Base-by-base conservation (phyloP, 2,888 invertebrate species). In the Trachelus iudaicus region DNA sequence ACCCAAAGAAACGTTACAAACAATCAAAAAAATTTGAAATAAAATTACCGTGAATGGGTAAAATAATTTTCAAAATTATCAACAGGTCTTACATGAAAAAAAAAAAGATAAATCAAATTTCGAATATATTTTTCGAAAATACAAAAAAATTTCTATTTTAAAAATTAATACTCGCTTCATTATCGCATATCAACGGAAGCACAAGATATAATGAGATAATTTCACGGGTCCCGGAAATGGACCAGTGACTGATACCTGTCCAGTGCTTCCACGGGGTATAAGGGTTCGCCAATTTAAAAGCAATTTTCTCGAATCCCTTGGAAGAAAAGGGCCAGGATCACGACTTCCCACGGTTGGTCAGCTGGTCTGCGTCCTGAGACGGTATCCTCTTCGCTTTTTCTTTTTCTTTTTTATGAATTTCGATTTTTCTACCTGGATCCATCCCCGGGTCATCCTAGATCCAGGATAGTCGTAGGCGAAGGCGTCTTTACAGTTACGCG, bases 261-360 rank as follows among this genome's bases (percentile, higher is more conserved):
- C 80, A 80, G 77, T 82, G 83, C 81, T 81, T 80, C 83, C 71
- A 79, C 77, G 35, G 73, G 75, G 78, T 79, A 81, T 37, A 74
- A 83, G 85, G 83, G 77, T 81, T 88, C 86, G 87, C 88, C 85
- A 89, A 90, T 91, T 90, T 90, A 87, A 87, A 90, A 89, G 85
- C 85, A 90, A 90, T 91, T 88, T 90, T 87, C 88, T 87, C 81
- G 77, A 82, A 84, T 86, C 83, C 84, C 83, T 81, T 81, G 76
- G 77, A 77, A 85, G 76, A 75, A 80, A 75, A 76, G 69, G 74
- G 73, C 73, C 80, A 75, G 82, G 80, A 83, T 81, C 84, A 84
- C 84, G 83, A 82, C 86, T 91, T 91, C 91, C 91, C 91, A 91
- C 91, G 91, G 87, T 85, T 89, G 91, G 91, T 91, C 91, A 91